Evolutionary conservation across 2,888 invertebrate genomes (phyloP), one percentile per base, ranked within the genome.

Genomic region (Gasteruption jaculator): DNA sequence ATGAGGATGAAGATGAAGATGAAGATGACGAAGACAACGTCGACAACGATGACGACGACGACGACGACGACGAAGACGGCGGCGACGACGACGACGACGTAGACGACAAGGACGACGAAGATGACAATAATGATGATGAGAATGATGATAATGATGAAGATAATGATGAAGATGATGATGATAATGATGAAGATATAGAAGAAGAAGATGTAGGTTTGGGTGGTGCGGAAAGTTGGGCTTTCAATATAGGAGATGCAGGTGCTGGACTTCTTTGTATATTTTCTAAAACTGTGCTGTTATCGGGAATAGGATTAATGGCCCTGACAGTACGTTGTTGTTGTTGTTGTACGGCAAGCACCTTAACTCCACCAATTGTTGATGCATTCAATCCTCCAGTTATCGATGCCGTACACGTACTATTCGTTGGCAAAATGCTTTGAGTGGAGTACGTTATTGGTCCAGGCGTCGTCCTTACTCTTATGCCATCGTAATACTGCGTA

Each of bases 151-250:
- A n/a, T n/a, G n/a, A n/a, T n/a, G n/a, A n/a, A n/a, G n/a, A n/a
- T n/a, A n/a, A n/a, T n/a, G n/a, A n/a, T n/a, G n/a, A n/a, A n/a
- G n/a, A n/a, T n/a, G n/a, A n/a, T n/a, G n/a, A n/a, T n/a, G n/a
- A n/a, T n/a, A n/a, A n/a, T n/a, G n/a, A n/a, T n/a, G n/a, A n/a
- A n/a, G n/a, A n/a, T n/a, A n/a, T n/a, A n/a, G n/a, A n/a, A n/a
- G n/a, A n/a, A n/a, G n/a, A n/a, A n/a, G n/a, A n/a, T n/a, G n/a
- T n/a, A n/a, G n/a, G 62, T 71, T 78, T 76, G 43, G 80, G 77
- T 50, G 83, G 83, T 53, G 82, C 81, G 57, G 87, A 87, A 56
- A 89, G 75, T 72, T 89, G 88, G 56, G 89, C 89, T 75, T 90
- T 88, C 56, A 90, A 74, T 65, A 90, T 90, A 7, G 88, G 86